phyloP scores from a whole-genome alignment of 2,797 vertebrate species.

The Hybognathus amarus region DNA sequence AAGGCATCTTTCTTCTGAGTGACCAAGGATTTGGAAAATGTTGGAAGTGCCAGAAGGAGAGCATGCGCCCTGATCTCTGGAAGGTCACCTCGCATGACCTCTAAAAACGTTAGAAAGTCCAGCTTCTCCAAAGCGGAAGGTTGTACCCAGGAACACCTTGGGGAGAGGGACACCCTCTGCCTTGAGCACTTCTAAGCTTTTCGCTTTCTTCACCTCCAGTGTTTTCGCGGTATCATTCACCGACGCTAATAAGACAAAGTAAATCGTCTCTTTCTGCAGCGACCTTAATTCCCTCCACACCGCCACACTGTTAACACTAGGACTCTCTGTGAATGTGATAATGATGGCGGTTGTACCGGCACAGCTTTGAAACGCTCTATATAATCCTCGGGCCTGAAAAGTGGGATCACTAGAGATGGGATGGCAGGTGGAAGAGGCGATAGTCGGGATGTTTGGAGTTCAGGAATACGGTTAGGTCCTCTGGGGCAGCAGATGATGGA shows the following conservation, averaged over 20 bases:
- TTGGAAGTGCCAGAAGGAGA: conserved; percentile 74
- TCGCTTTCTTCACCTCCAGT: conserved; percentile 65
- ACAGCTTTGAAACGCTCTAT: conserved; percentile 68
- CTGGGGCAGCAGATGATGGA: conserved; percentile 53
- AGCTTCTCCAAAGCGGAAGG: conserved; percentile 68
- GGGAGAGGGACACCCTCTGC: conserved; percentile 67
- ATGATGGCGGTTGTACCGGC: conserved; percentile 72
- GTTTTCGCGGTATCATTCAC: conserved; percentile 63
- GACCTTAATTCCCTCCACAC: conserved; percentile 70
- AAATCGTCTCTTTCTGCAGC: conserved; percentile 67
- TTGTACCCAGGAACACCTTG: conserved; percentile 70
- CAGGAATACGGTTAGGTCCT: conserved; percentile 68
- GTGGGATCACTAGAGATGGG: conserved; percentile 59
- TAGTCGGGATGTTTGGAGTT: conserved; percentile 75
- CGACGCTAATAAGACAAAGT: conserved; percentile 70
- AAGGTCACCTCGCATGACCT: conserved; percentile 69
- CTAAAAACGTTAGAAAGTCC: conserved; percentile 72
- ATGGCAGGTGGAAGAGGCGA: conserved; percentile 76
- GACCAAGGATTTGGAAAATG: conserved; percentile 66
- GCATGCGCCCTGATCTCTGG: conserved; percentile 74
- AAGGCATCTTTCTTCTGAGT: conserved; percentile 75
- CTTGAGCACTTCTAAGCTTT: conserved; percentile 66
- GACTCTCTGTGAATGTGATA: conserved; percentile 65
- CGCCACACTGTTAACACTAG: conserved; percentile 59
- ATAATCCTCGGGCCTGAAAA: conserved; percentile 68